Conservation (phyloP, 1,140 invertebrate species). For the Phocides pigmalion region DNA sequence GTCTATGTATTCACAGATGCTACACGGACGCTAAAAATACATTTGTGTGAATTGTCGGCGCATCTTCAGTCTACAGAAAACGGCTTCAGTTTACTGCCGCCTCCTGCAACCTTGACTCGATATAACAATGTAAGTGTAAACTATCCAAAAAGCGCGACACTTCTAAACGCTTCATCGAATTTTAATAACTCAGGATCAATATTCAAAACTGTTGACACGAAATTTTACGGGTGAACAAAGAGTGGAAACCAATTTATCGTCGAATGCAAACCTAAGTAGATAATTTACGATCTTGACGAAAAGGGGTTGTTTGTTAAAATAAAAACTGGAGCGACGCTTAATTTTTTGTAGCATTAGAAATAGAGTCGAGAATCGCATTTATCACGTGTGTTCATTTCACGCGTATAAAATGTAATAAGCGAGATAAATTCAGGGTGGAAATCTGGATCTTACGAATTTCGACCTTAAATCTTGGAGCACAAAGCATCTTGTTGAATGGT, state of each 20-base stretch:
- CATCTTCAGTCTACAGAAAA: no score
- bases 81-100: no score
- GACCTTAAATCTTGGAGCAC: slow-evolving; percentile 36
- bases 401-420: slow-evolving; percentile 74
- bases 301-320: slow-evolving; percentile 53
- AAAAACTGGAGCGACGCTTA: slow-evolving; percentile 22
- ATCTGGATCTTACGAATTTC: slow-evolving; percentile 32
- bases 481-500: slow-evolving; percentile 41
- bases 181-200: slow-evolving; percentile 41
- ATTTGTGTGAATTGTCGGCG: no score
- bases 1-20: no score
- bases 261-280: slow-evolving; percentile 73
- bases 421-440: slow-evolving; percentile 62
- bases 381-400: slow-evolving; percentile 63
- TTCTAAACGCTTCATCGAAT: slow-evolving; percentile 18
- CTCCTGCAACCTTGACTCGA: no score
- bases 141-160: neutral
- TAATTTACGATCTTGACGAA: slow-evolving; percentile 68
- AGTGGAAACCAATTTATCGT: slow-evolving; percentile 72
- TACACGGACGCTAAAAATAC: no score
- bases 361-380: slow-evolving; percentile 65
- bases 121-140: no score
- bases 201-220: slow-evolving; percentile 55
- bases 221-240: slow-evolving; percentile 53
- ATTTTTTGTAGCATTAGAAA: slow-evolving; percentile 48